These are phyloP conservation scores for Pelobates cultripes DNA, from an alignment of 2,797 vertebrate genomes.

Conservation along the genomic window DNA sequence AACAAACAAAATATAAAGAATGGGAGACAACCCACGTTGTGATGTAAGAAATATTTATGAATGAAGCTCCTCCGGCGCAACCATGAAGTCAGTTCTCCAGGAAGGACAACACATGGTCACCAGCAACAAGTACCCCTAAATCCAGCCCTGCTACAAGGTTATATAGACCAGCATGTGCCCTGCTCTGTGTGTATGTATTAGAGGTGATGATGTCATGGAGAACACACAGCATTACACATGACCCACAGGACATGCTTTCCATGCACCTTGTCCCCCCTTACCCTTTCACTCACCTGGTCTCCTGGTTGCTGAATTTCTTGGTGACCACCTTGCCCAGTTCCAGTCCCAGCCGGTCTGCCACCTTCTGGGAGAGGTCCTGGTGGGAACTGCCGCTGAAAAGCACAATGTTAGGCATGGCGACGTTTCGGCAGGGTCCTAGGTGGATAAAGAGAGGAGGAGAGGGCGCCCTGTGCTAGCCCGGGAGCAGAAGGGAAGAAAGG, in stretches of 20 bases:
- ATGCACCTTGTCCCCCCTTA: not conserved
- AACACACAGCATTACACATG: not conserved
- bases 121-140: not conserved
- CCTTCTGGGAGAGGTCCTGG: conserved; percentile 90
- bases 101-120: not conserved
- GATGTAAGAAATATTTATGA: no score
- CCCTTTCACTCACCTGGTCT: conserved; percentile 75
- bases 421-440: no score
- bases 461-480: not conserved
- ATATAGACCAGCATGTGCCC: not conserved
- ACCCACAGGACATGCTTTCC: not conserved
- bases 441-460: not conserved
- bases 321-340: conserved; percentile 93
- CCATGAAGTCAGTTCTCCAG: no score
- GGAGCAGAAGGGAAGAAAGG: conserved; percentile 3
- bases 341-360: conserved; percentile 89
- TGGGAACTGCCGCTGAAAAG: conserved; percentile 95
- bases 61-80: no score
- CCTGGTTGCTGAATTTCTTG: conserved; percentile 96
- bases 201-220: not conserved
- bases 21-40: no score
- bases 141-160: not conserved
- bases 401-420: conserved; percentile 89
- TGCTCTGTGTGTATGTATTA: not conserved
- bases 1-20: no score